Percentiles rank a stretch among this genome's conserved stretches.
phyloP scores from a whole-genome alignment of 2,888 invertebrate genomes.

The Coenonympha glycerion region DNA sequence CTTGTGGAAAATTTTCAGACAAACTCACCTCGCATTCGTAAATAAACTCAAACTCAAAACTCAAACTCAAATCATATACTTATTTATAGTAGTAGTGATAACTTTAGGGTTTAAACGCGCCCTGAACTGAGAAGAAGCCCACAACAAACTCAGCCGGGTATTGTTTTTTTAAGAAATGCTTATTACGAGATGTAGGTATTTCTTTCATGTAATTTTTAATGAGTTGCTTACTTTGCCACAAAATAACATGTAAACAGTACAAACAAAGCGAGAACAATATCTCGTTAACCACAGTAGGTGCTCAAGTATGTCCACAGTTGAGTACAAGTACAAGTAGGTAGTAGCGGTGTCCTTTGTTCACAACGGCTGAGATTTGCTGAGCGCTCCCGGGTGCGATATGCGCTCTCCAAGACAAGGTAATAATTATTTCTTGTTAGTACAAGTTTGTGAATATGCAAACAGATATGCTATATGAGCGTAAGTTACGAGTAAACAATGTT shows the following conservation, averaged over 20 bases:
- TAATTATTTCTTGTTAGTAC: slow-evolving; percentile 27
- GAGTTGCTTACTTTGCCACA: not conserved
- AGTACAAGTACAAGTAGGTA: not conserved
- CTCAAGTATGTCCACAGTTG: not conserved
- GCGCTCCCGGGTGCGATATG: slow-evolving; percentile 21
- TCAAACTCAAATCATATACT: no score
- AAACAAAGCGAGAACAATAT: not conserved
- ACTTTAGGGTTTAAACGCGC: no score
- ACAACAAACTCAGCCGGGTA: no score
- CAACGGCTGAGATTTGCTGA: slow-evolving; percentile 17
- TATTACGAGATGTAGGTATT: no score
- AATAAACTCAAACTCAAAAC: no score
- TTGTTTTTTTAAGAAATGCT: no score
- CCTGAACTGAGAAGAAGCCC: no score
- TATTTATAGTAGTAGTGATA: no score
- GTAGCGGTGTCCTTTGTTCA: slow-evolving; percentile 15
- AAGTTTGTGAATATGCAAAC: slow-evolving; percentile 21
- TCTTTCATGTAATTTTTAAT: not conserved
- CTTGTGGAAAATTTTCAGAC: no score
- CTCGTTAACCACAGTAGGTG: no score
- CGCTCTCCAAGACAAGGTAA: slow-evolving; percentile 23
- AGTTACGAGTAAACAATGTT: slow-evolving; percentile 22
- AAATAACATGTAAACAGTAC: not conserved
- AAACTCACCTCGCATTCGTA: no score
- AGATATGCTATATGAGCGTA: slow-evolving; percentile 7